phyloP scores from a whole-genome alignment of 2,113 vertebrate species.

The Balaenoptera acutorostrata region DNA sequence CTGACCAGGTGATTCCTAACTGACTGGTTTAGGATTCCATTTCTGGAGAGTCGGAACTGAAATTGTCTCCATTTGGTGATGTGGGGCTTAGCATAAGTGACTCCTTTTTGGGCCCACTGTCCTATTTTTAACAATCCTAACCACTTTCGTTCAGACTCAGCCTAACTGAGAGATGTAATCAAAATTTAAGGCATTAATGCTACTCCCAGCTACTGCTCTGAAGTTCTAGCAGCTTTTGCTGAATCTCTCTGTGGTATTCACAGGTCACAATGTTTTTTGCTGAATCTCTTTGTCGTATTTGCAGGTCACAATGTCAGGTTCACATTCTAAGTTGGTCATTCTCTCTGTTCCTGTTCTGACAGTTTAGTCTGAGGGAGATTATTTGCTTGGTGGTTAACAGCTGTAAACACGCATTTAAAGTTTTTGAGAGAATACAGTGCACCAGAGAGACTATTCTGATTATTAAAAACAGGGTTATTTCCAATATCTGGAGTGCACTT shows the following conservation, averaged over 20 bases:
- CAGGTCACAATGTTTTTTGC: not conserved
- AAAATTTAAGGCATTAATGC: not conserved
- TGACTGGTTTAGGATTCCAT: not conserved
- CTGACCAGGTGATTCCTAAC: not conserved
- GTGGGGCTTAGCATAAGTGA: not conserved
- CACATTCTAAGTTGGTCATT: not conserved
- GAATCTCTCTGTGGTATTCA: not conserved
- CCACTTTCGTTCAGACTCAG: not conserved
- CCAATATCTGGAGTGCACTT: not conserved
- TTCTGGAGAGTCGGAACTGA: not conserved
- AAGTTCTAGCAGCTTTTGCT: not conserved
- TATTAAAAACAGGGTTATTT: not conserved
- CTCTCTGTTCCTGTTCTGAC: not conserved
- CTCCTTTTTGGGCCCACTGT: not conserved
- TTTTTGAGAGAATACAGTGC: not conserved
- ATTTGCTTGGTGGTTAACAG: not conserved
- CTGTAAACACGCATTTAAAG: not conserved
- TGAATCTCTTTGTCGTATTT: not conserved
- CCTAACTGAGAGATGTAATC: not conserved
- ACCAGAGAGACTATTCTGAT: not conserved
- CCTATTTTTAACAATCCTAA: not conserved
- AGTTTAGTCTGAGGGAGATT: not conserved
- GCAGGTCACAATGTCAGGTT: not conserved
- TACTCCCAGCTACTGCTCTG: not conserved
- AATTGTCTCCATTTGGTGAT: not conserved